Base-by-base conservation (phyloP, 2,888 invertebrate species). In the Heliconius cydno region DNA sequence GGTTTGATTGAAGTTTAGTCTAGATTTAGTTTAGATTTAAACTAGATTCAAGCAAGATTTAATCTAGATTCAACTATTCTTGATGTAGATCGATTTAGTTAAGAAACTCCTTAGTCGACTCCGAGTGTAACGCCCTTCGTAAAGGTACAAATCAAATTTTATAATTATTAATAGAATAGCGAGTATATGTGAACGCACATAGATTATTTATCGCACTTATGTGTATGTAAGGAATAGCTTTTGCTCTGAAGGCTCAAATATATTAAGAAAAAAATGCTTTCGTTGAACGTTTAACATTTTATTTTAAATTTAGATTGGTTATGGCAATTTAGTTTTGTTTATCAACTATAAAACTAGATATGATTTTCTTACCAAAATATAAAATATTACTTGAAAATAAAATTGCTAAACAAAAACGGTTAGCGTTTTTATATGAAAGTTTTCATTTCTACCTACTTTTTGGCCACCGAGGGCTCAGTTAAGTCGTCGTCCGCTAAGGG, bases 111-210 rank as follows among this genome's bases (percentile, higher is more conserved):
- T 81, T 79, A 80, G 83, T 79, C 72, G 79, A 77, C 75, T 71
- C 79, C 83, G 84, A 86, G 87, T 83, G 85, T 84, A 84, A 90
- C 87, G 87, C 90, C 88, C 89, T 90, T 91, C 63, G 66, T 75
- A 66, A 75, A 75, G 92, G 94, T 94, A 94, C 94, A 94, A 94
- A 92, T 88, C 84, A 88, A 90, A 91, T 91, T 92, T 90, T 88
- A 92, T 91, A 90, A 75, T 46, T 65, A 73, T 60, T 34, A 60
- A 73, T 73, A 75, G 75, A 28, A 28, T 75, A 75, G 66, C 65
- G 30, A 91, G 89, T 84, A 84, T 88, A 91, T 91, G 90, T 92
- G 90, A 90, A 88, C 85, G 94, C 94, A 94, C 94, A 87, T 90
- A 90, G 87, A 86, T 79, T 83, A 82, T 83, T 84, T 84, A 82